Evolutionary conservation across 2,113 vertebrate species (phyloP).

Genomic region (Pundamilia nyererei): DNA sequence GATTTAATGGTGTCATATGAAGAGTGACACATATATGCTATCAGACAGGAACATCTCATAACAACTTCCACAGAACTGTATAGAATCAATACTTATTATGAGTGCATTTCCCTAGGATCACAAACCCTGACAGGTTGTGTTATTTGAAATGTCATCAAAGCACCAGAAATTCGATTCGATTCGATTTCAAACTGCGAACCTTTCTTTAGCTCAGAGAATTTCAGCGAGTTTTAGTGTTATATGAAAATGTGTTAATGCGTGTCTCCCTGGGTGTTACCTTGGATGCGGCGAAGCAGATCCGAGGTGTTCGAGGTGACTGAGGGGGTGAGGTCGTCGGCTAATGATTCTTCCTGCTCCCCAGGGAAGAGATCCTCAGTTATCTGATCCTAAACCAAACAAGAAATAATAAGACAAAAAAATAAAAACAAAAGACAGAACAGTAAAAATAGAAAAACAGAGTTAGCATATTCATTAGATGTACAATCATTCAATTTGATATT

Average conservation of each 20-base stretch:
- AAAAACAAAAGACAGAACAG: neutral
- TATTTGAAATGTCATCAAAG: neutral
- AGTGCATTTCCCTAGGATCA: neutral
- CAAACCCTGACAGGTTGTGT: neutral
- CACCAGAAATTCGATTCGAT: neutral
- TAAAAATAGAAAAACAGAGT: neutral
- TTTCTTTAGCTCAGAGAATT: neutral
- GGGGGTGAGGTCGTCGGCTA: slow-evolving; percentile 81
- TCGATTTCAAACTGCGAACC: neutral
- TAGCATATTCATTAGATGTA: neutral
- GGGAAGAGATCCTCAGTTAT: slow-evolving; percentile 86
- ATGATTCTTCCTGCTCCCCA: slow-evolving; percentile 77
- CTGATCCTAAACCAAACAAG: slow-evolving; percentile 70
- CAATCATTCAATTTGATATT: neutral
- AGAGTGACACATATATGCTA: neutral
- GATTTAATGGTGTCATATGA: neutral
- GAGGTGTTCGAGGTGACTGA: slow-evolving; percentile 84
- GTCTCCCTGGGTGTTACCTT: slow-evolving; percentile 30
- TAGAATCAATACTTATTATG: neutral
- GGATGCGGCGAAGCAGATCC: slow-evolving; percentile 75
- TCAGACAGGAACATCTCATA: neutral
- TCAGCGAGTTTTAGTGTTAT: neutral
- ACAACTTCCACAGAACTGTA: neutral
- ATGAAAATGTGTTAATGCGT: neutral
- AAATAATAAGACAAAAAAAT: neutral